Evolutionary conservation across 53 echinoderm and acorn worm genomes (phyloP), one percentile per base, ranked within the genome.

Genomic region (Holothuria scabra): DNA sequence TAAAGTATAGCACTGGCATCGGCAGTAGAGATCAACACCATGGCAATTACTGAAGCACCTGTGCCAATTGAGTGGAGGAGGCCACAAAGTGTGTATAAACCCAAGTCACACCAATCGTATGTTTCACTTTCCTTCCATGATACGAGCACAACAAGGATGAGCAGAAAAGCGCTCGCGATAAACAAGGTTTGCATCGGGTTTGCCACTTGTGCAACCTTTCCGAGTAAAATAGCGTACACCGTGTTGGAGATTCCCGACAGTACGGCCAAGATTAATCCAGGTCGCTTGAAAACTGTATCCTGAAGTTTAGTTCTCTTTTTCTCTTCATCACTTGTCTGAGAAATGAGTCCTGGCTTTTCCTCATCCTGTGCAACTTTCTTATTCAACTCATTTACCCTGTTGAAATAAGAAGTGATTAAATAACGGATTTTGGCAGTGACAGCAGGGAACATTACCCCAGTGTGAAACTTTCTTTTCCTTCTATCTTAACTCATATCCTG

Each of bases 61-160:
- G 34, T 67, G 14, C 67, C 67, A 13, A 67, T 3, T 35, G 34
- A 20, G 67, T 67, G 31, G 23, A 67, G 10, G 14, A 67, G 1
- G 11, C 67, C 67, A 29, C 19, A 67, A 22, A 29, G 26, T 20
- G 32, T 12, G 30, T 67, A 32, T 31, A 67, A 35, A 29, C 20
- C 67, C 20, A 67, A 29, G 34, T 67, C 67, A 32, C 34, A 33
- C 30, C 19, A 67, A 29, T 67, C 30, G 67, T 67, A 67, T 2
- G 30, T n/a, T 24, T 67, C 67, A 22, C 67, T 20, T 0, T 67
- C 67, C 18, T 67, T 35, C 67, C 67, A 67, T 35, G 67, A 67
- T 20, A 67, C 32, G 67, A 67, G 14, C 19, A 67, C 30, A 12
- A 67, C 67, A 4, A 67, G 32, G 31, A 67, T 33, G 32, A 67